Percentiles rank a stretch among this genome's conserved stretches.
Evolutionary conservation across 37 sponge, comb jelly and placozoan genomes (phyloP).

Genomic region (Beroe forskalii): DNA sequence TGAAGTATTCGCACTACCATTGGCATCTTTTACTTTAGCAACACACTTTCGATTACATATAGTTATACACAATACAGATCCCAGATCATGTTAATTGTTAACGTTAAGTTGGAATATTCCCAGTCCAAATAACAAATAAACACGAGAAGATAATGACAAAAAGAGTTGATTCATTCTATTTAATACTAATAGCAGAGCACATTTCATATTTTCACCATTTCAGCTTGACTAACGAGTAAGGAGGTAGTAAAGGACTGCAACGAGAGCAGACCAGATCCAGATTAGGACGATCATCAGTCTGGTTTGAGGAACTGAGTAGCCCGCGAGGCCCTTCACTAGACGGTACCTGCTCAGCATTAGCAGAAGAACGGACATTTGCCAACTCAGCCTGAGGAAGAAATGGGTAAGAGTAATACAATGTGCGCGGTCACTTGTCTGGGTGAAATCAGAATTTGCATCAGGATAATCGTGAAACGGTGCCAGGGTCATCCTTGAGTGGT

Average conservation of each 20-base stretch:
- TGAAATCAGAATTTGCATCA: too few species aligned
- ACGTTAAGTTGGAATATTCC: too few species aligned
- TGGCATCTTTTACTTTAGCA: too few species aligned
- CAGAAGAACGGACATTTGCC: background rate
- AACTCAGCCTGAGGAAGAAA: background rate
- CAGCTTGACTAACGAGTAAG: background rate
- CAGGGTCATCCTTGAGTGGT: too few species aligned
- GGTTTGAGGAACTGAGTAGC: background rate
- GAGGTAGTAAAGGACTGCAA: background rate
- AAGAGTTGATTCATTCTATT: background rate
- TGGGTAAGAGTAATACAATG: too few species aligned
- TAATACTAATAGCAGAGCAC: background rate
- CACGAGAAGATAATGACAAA: background rate
- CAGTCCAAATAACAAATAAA: too few species aligned
- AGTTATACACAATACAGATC: too few species aligned
- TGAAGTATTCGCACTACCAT: too few species aligned
- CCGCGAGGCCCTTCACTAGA: background rate
- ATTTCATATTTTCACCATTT: background rate
- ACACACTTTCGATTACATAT: too few species aligned
- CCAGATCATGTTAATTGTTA: too few species aligned
- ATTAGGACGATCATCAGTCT: background rate
- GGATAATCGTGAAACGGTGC: too few species aligned
- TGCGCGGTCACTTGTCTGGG: too few species aligned
- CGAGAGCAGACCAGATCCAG: background rate
- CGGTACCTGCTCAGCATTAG: background rate